Base-by-base conservation (phyloP, 2,888 invertebrate genomes). In the Crematogaster levior region DNA sequence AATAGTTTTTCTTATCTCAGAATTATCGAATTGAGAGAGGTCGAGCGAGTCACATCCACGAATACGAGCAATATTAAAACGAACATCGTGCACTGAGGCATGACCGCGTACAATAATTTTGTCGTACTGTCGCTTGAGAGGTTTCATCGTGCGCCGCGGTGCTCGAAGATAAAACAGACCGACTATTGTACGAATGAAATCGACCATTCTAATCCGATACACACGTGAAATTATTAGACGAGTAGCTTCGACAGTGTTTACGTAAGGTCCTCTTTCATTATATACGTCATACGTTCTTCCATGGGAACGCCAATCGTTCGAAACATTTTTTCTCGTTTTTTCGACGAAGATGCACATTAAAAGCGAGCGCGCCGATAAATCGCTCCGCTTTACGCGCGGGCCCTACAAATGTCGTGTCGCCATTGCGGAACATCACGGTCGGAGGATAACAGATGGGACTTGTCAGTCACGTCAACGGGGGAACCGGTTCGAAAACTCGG, bases 1-100 rank as follows among this genome's bases (percentile, higher is more conserved):
- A 56, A 79, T 70, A 56, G 53, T 40, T 40, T 53, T 75, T 75
- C 66, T 75, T 75, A 75, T 79, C 77, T 68, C 77, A 56, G 70
- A 66, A 70, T 79, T 79, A 79, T 79, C 70, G 24, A 56, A 79
- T 56, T 43, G 56, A 21, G 12, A 79, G 72, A 79, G 77, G 77
- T 79, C 77, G 77, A 75, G 18, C 66, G 66, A 70, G 56, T 79
- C 72, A 65, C 43, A 56, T 56, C 53, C 21, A 37, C 10, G 34
- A 48, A 68, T 21, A 40, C 37, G 37, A 46, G 24, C 63, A 18
- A 40, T 53, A 53, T 70, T 30, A 21, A 65, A 65, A 56, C 21
- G 37, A 34, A 34, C 3, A 34, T 34, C 34, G 34, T 34, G 27
- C 43, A 6, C 30, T 27, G 40, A 27, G n/a, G 43, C 43, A 9